Base-by-base conservation (phyloP, 2,113 vertebrate genomes). In the Cryptomyrus ogoouensis region DNA sequence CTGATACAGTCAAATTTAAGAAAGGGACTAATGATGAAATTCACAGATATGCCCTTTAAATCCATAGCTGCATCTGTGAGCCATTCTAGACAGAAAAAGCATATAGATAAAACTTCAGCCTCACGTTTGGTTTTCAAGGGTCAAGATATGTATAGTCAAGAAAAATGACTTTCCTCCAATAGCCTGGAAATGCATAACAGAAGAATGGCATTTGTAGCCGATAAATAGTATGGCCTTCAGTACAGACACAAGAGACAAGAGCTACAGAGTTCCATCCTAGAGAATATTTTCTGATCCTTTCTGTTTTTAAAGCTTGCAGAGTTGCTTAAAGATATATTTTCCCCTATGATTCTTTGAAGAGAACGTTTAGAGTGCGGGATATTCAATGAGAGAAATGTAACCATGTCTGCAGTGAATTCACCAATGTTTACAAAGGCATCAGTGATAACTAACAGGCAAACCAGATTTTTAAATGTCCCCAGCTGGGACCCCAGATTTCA, bases 141-240 rank as follows among this genome's bases (percentile, higher is more conserved):
- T 91, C 92, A 91, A 90, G 93, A 92, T 10, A 39, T 83, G 56
- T 90, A 90, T 52, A 3, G 13, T 52, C 13, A 27, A 58, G 88
- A 88, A 91, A 93, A 92, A 92, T 92, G 90, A 91, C 91, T 90
- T 90, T 49, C 90, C 92, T 90, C 49, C 83, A 50, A 92, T 89
- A 91, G 92, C 92, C 92, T 93, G 94, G 92, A 89, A 89, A 87
- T 88, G 93, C 90, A 91, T 86, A 94, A 92, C 93, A 93, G 93
- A 94, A 93, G 92, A 93, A 66, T 35, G 92, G 88, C 90, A 84
- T 92, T 89, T 93, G 91, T 91, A 91, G 90, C 83, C 77, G 91
- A 91, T 90, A 93, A 92, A 94, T 92, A 94, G 93, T 35, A 93
- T 90, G 90, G 91, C 92, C 94, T 93, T 93, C 42, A 91, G 89